Conservation (phyloP, 2,113 vertebrate species). For the Cryptomyrus ogoouensis region DNA sequence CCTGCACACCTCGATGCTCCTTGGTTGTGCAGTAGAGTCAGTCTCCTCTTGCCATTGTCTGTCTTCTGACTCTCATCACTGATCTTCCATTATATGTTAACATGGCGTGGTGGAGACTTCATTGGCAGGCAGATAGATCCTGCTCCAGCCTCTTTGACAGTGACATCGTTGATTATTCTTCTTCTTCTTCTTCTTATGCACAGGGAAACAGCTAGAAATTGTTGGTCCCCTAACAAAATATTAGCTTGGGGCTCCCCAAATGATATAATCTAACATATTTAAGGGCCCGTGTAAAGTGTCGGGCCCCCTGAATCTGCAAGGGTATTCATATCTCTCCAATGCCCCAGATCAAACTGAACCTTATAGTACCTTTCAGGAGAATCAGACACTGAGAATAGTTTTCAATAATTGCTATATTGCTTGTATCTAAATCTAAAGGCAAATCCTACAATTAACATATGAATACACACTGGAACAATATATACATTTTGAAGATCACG, state of each 20-base stretch:
- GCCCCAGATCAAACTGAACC: background rate
- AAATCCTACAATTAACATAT: background rate
- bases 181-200: background rate
- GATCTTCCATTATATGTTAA: background rate
- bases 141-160: background rate
- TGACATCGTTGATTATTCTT: background rate
- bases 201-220: background rate
- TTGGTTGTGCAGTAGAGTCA: background rate
- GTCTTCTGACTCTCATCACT: background rate
- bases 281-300: background rate
- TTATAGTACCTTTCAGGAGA: background rate
- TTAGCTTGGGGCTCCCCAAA: background rate
- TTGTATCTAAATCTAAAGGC: background rate
- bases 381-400: background rate
- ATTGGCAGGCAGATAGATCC: background rate
- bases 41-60: background rate
- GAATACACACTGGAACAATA: background rate
- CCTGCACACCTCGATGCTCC: background rate
- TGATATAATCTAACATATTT: background rate
- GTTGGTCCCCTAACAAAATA: background rate
- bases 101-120: background rate
- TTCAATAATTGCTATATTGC: background rate
- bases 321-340: background rate
- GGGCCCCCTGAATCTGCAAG: background rate
- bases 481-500: background rate